Conservation (phyloP, 2,113 vertebrate species). For the Thomomys bottae region DNA sequence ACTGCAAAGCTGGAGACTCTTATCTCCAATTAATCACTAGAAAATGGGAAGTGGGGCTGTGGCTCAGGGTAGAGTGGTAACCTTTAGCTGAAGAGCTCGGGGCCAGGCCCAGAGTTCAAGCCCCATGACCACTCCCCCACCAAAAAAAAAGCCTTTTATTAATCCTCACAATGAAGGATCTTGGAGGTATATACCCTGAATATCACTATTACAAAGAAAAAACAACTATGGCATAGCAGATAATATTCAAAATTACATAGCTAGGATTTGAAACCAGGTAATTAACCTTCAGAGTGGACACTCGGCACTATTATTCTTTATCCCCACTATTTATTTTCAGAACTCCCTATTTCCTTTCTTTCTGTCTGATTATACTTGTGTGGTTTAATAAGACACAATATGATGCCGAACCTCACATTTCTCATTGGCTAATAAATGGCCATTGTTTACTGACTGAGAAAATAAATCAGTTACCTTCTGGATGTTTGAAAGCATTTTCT, state of each 20-base stretch:
- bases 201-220: constrained; percentile 7
- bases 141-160: no score
- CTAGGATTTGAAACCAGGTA: neutral
- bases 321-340: constrained; percentile 45
- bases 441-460: constrained; percentile 62
- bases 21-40: no score
- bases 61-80: no score
- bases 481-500: constrained; percentile 67
- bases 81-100: no score
- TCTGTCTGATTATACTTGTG: constrained; percentile 60
- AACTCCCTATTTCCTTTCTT: constrained; percentile 37
- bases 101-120: no score
- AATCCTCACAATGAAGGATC: neutral
- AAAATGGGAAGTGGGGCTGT: no score
- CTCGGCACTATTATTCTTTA: neutral
- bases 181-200: neutral
- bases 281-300: neutral
- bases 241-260: neutral
- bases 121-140: no score
- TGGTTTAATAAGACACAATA: constrained; percentile 62
- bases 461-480: constrained; percentile 73
- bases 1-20: no score
- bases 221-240: neutral
- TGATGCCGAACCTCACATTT: constrained; percentile 59
- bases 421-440: constrained; percentile 70